Conservation (phyloP, 2,797 vertebrate genomes). For the Pseudomugil tenellus region DNA sequence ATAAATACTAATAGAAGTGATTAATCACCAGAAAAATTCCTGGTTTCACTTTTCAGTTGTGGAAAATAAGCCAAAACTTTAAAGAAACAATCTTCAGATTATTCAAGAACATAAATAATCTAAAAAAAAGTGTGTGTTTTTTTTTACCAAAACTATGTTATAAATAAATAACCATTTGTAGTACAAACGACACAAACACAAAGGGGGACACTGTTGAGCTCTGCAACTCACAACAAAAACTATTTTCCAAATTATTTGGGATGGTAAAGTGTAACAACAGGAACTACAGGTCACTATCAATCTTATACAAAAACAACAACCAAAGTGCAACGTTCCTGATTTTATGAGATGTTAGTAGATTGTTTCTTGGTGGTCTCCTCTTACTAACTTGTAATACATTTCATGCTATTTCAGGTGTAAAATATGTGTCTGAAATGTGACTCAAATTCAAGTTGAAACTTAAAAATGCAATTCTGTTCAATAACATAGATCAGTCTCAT, state of each 20-base stretch:
- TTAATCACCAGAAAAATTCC: background rate
- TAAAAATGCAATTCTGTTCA: slow-evolving; percentile 2
- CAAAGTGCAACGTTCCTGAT: background rate
- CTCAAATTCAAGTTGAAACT: background rate
- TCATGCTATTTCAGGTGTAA: background rate
- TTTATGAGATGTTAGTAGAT: background rate
- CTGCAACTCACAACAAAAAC: background rate
- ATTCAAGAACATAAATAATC: background rate
- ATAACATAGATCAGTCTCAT: background rate
- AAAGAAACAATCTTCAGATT: background rate
- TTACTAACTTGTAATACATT: background rate
- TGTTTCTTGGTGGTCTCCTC: background rate
- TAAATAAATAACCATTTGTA: background rate
- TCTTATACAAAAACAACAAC: background rate
- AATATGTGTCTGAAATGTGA: background rate
- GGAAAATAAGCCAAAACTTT: background rate
- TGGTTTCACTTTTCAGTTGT: background rate
- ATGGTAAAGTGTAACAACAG: background rate
- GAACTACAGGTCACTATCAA: background rate
- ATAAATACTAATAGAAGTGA: background rate
- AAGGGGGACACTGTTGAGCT: slow-evolving; percentile 16
- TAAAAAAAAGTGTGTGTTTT: background rate
- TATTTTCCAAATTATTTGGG: background rate
- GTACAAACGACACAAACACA: slow-evolving; percentile 16
- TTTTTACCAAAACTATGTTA: background rate